Evolutionary conservation across 1,140 invertebrate species (phyloP).

Genomic region (Vollenhovia emeryi): DNA sequence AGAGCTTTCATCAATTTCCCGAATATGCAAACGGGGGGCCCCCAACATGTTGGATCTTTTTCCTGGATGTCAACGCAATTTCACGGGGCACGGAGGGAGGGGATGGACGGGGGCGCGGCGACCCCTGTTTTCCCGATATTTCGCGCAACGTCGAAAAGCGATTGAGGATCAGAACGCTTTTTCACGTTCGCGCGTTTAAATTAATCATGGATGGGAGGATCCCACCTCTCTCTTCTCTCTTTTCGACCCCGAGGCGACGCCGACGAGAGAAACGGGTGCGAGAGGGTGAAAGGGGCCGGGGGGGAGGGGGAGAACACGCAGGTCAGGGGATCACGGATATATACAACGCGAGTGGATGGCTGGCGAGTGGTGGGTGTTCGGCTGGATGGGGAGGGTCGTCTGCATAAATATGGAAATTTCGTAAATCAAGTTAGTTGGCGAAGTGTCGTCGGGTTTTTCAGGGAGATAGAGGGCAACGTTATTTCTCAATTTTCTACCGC

Average conservation of each 20-base stretch:
- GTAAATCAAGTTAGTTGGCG: conserved; percentile 68
- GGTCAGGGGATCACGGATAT: conserved; percentile 23
- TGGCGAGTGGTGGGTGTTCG: conserved; percentile 30
- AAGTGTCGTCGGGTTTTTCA: conserved; percentile 65
- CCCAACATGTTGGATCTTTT: conserved; percentile 28
- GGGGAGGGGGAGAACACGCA: neutral
- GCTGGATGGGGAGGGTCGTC: conserved; percentile 30
- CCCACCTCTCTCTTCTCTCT: conserved; percentile 4
- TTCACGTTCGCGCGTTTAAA: conserved; percentile 54
- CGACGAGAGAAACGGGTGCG: conserved; percentile 25
- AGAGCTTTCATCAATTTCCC: conserved; percentile 47
- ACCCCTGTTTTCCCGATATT: neutral
- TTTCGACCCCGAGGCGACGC: conserved; percentile 35
- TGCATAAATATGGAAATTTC: conserved; percentile 73
- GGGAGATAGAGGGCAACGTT: conserved; percentile 52
- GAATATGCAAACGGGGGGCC: conserved; percentile 38
- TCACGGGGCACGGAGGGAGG: neutral
- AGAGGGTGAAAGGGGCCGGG: neutral
- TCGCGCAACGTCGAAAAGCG: conserved; percentile 38
- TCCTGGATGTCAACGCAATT: conserved; percentile 33
- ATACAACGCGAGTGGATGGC: conserved; percentile 48
- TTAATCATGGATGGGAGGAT: conserved; percentile 60
- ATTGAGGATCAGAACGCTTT: conserved; percentile 52
- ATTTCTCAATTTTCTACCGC: conserved; percentile 54
- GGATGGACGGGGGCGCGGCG: neutral